Conservation (phyloP, 2,113 vertebrate species). For the Rhadina sibilatrix region DNA sequence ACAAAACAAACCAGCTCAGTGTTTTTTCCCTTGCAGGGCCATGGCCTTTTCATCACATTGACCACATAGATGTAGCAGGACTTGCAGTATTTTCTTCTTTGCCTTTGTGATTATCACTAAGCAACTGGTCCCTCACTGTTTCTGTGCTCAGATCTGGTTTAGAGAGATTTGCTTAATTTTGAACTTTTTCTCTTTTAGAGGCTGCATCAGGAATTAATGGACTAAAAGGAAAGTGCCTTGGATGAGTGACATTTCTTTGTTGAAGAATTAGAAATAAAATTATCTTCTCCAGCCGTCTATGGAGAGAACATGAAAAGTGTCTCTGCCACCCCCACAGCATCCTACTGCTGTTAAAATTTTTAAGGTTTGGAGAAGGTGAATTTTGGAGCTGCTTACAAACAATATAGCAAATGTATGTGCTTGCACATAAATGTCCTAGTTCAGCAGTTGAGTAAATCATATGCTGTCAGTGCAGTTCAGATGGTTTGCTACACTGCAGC, state of each 20-base stretch:
- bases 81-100: conserved; percentile 5
- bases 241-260: conserved; percentile 4
- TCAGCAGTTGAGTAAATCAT: background rate
- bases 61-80: background rate
- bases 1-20: background rate
- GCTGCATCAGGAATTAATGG: background rate
- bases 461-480: background rate
- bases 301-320: background rate
- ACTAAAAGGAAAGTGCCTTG: background rate
- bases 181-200: background rate
- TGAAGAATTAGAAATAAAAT: conserved; percentile 1
- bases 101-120: conserved; percentile 38
- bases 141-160: background rate
- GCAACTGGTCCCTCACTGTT: background rate
- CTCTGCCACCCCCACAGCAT: background rate
- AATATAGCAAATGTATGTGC: background rate
- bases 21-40: background rate
- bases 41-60: background rate
- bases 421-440: background rate
- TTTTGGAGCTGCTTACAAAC: background rate
- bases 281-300: background rate
- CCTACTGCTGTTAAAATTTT: background rate
- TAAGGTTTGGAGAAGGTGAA: background rate
- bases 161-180: background rate
- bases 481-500: background rate